Evolutionary conservation across 2,113 vertebrate species (phyloP).

Genomic region (Todiramphus chloris): DNA sequence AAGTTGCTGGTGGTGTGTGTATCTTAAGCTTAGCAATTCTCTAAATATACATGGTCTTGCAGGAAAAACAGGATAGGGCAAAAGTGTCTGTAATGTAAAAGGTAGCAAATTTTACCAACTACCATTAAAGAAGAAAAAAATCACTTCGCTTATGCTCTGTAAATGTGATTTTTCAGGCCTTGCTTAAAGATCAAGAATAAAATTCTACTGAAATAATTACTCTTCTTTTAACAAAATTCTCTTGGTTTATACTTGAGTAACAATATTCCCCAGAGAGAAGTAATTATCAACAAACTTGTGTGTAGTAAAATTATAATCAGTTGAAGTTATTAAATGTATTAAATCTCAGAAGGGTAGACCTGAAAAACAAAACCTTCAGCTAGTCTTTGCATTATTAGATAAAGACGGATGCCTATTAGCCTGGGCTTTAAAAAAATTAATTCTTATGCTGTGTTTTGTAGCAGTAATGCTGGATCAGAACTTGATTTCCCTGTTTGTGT

Average conservation of each 20-base stretch:
- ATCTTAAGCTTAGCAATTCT: background rate
- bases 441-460: background rate
- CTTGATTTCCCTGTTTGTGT: background rate
- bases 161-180: background rate
- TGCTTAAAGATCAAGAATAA: background rate
- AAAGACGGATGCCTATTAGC: background rate
- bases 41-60: background rate
- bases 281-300: background rate
- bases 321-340: background rate
- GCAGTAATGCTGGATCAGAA: background rate
- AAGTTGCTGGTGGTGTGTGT: background rate
- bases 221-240: background rate
- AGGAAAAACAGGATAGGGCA: background rate
- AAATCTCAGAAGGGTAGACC: background rate
- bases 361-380: background rate
- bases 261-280: background rate
- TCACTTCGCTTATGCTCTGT: background rate
- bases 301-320: background rate
- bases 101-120: background rate
- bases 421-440: background rate
- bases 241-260: background rate
- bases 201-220: background rate
- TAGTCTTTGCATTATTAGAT: background rate
- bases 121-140: background rate
- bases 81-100: background rate